A percentile compares a stretch with the other conserved stretches of the same genome.
These are phyloP conservation scores for Dasyprocta punctata DNA, from an alignment of 2,113 vertebrate genomes.

Conservation along the genomic window DNA sequence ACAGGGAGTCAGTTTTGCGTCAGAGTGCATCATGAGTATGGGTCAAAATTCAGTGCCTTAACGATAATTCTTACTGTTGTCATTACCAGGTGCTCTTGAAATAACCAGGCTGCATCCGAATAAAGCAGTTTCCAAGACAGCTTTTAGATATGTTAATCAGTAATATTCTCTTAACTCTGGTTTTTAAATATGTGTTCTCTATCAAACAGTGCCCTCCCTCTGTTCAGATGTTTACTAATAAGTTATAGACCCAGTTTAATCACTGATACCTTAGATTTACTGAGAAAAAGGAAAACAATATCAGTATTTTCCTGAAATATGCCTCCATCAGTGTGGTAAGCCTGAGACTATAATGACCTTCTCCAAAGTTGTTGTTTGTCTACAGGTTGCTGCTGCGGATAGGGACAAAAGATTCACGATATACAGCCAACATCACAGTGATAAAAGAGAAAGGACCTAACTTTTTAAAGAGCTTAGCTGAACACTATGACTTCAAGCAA, in stretches of 20 bases:
- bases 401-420: background rate
- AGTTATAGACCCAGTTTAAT: constrained; percentile 7
- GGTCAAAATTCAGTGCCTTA: background rate
- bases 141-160: constrained; percentile 35
- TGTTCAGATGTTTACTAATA: constrained; percentile 10
- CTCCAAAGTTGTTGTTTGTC: background rate
- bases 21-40: constrained; percentile 12
- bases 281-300: background rate
- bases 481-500: background rate
- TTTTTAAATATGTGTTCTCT: background rate
- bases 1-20: background rate
- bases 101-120: background rate
- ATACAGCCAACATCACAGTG: background rate
- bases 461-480: background rate
- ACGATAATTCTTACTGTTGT: background rate
- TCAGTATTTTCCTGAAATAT: background rate
- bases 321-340: background rate
- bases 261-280: background rate
- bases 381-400: background rate
- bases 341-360: background rate
- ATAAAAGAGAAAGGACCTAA: background rate
- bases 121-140: constrained; percentile 26
- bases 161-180: background rate
- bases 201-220: background rate
- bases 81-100: constrained; percentile 51